Evolutionary conservation across 2,888 invertebrate genomes (phyloP).

Genomic region (Drosophila meridiana): DNA sequence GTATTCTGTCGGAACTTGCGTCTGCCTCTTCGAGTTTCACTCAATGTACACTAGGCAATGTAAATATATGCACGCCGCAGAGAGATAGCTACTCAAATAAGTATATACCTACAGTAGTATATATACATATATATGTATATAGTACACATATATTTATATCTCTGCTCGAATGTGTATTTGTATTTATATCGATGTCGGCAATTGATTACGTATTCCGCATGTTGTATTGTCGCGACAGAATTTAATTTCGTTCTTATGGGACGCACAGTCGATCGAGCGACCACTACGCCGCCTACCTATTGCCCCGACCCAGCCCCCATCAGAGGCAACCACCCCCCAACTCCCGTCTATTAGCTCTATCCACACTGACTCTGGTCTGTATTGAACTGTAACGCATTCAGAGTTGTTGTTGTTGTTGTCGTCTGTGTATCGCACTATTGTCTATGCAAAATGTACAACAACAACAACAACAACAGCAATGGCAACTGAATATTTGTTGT

Average conservation of each 20-base stretch:
- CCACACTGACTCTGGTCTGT: constrained; percentile 28
- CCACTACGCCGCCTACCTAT: constrained; percentile 39
- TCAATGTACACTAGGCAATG: constrained; percentile 22
- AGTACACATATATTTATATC: constrained; percentile 11
- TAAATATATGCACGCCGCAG: constrained; percentile 39
- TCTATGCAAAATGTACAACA: constrained; percentile 62
- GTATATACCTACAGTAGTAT: constrained; percentile 14
- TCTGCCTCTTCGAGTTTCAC: constrained; percentile 19
- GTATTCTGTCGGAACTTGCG: constrained; percentile 28
- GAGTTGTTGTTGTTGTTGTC: constrained; percentile 27
- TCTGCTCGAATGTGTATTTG: constrained; percentile 26
- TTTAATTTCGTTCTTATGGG: constrained; percentile 81
- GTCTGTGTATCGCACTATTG: constrained; percentile 48
- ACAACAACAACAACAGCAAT: constrained; percentile 18
- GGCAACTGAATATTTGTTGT: constrained; percentile 38
- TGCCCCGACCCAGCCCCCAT: constrained; percentile 1
- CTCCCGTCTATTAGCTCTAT: constrained; percentile 5
- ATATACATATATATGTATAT: constrained; percentile 1
- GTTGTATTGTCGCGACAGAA: constrained; percentile 82
- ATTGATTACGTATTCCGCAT: constrained; percentile 82
- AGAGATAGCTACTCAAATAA: constrained; percentile 11
- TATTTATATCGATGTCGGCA: constrained; percentile 64
- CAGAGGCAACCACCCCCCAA: background rate
- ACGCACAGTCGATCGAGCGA: constrained; percentile 60
- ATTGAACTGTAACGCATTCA: constrained; percentile 75